Evolutionary conservation across 2,797 vertebrate species (phyloP), one percentile per base, ranked within the genome.

Genomic region (Coccyzus lansbergi): DNA sequence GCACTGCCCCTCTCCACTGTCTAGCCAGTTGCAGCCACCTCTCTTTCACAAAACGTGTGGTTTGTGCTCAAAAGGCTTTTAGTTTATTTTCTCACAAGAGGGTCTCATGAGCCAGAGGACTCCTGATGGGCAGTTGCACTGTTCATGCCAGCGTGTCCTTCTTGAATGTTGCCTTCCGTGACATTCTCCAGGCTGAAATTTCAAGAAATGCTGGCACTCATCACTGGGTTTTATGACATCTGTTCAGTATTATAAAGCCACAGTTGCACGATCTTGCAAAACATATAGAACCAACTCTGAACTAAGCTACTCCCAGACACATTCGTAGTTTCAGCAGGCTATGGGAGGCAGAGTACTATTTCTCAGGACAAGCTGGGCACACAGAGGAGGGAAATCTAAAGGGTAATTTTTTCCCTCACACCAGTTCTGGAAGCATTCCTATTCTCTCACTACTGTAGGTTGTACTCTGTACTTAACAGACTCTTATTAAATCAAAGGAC

Each of bases 401-500:
- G 71, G 49, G 38, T 25, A 71, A 17, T 83, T 88, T 90, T 65
- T 90, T 89, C 46, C 86, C 71, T 92, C 70, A 52, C 46, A 59
- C 34, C 11, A 24, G 4, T 75, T 93, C 89, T 95, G 94, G 94
- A 95, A 94, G 62, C 38, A 46, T 87, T 93, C 71, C 88, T 89
- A 71, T 65, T 84, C 46, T 78, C 58, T 90, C 90, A 71, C 78
- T 62, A 70, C 75, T 36, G 75, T 40, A 90, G 83, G 81, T 65
- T 95, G 68, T 85, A 53, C 68, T 87, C 83, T 64, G 58, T 75
- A 90, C 80, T 94, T 94, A 82, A 80, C 46, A 71, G 86, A 93
- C 51, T 49, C 92, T 62, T 91, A 89, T 64, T 95, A 95, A 95
- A 92, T 85, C 90, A 93, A 95, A 94, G 76, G 53, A 89, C 79